phyloP scores from a whole-genome alignment of 1,140 invertebrate species.

The Drosophila triauraria region DNA sequence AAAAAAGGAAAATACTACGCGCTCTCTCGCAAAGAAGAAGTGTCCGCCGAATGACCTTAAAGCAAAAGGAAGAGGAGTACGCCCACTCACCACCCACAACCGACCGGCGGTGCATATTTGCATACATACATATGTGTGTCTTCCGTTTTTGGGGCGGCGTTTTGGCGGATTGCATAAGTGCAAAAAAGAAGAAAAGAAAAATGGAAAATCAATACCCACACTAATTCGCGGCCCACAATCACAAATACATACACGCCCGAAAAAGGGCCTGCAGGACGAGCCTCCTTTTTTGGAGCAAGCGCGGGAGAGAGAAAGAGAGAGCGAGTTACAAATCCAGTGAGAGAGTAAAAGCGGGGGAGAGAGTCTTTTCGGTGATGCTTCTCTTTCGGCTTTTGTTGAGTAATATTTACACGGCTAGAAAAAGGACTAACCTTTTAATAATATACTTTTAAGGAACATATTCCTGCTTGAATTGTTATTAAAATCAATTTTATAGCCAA shows the following conservation, averaged over 20 bases:
- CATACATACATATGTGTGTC: slow-evolving; percentile 2
- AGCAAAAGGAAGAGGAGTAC: slow-evolving; percentile 27
- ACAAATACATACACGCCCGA: slow-evolving; percentile 11
- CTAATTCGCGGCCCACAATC: not conserved
- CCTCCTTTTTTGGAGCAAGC: slow-evolving; percentile 58
- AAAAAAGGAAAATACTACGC: slow-evolving; percentile 24
- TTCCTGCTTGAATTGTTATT: not conserved
- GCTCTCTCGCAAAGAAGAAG: slow-evolving; percentile 41
- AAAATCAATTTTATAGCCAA: not conserved
- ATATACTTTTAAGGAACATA: too few relatives aligned
- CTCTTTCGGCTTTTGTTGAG: not conserved
- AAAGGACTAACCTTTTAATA: not conserved
- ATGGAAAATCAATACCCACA: slow-evolving; percentile 63
- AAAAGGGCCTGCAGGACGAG: slow-evolving; percentile 62
- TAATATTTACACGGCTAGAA: slow-evolving; percentile 20
- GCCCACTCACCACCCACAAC: slow-evolving; percentile 15
- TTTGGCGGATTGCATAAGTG: slow-evolving; percentile 54
- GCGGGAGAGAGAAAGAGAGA: not conserved
- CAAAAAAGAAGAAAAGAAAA: slow-evolving; percentile 31
- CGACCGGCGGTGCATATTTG: slow-evolving; percentile 41
- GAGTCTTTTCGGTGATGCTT: slow-evolving; percentile 21
- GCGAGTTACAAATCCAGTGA: not conserved
- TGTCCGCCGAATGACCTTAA: slow-evolving; percentile 80
- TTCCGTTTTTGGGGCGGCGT: slow-evolving; percentile 14
- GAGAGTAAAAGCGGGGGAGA: slow-evolving; percentile 1